Conservation (phyloP, 2,797 vertebrate genomes). For the Prionace glauca region DNA sequence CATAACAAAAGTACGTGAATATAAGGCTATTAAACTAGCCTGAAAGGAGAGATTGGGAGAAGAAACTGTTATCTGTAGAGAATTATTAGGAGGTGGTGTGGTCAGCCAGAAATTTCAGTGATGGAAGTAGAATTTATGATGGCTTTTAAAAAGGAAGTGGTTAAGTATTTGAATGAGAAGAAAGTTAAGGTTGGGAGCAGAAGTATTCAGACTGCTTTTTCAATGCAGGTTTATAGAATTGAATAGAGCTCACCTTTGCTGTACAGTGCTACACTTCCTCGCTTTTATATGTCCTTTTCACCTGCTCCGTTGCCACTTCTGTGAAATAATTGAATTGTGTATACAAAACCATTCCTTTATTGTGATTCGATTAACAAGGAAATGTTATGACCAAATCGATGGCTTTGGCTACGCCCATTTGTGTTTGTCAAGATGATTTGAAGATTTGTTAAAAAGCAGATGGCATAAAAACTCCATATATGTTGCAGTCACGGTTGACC, state of each 20-base stretch:
- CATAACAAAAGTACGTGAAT: background rate
- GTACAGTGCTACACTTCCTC: background rate
- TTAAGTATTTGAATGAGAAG: background rate
- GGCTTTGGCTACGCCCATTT: background rate
- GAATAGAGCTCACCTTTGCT: background rate
- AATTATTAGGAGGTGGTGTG: background rate
- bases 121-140: background rate
- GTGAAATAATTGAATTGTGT: background rate
- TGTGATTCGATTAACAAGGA: background rate
- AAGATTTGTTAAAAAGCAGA: background rate
- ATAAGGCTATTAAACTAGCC: background rate
- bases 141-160: background rate
- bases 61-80: background rate
- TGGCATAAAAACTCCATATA: background rate
- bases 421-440: background rate
- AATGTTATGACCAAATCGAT: background rate
- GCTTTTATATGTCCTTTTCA: background rate
- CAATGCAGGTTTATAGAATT: background rate
- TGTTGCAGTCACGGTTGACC: background rate
- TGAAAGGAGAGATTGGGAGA: background rate
- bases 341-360: background rate
- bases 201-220: background rate
- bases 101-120: background rate
- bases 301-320: background rate
- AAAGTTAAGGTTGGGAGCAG: background rate